Percentiles rank a stretch among this genome's conserved stretches.
phyloP scores from a whole-genome alignment of 2,113 vertebrate genomes.

The Zosterops lateralis region DNA sequence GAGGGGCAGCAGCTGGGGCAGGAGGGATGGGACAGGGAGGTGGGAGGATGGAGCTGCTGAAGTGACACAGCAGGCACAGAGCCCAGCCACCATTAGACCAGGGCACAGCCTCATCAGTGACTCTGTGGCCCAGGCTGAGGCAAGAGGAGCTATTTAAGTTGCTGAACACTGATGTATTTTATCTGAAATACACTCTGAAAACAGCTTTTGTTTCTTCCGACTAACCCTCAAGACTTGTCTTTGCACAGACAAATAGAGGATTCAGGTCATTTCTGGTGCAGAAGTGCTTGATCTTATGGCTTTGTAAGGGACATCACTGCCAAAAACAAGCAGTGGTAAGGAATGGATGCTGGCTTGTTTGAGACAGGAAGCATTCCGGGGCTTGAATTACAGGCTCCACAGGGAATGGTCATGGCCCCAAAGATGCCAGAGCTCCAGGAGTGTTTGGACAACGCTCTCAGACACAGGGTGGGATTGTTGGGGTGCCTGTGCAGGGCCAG shows the following conservation, averaged over 20 bases:
- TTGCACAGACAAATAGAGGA: neutral
- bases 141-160: neutral
- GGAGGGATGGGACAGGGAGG: neutral
- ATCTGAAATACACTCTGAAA: neutral
- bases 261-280: neutral
- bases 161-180: neutral
- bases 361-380: neutral
- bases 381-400: neutral
- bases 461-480: neutral
- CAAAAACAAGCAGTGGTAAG: neutral
- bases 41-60: fast-evolving
- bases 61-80: fast-evolving
- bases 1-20: neutral
- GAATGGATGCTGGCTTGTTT: neutral
- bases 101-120: neutral
- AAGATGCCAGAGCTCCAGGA: neutral
- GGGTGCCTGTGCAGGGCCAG: neutral
- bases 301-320: neutral
- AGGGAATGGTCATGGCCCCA: neutral
- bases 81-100: neutral
- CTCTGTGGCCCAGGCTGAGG: neutral
- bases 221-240: neutral
- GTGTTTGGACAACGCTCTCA: neutral
- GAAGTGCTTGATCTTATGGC: neutral
- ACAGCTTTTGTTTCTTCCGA: neutral